phyloP scores from a whole-genome alignment of 2,888 invertebrate genomes.

The Megalurothrips usitatus region DNA sequence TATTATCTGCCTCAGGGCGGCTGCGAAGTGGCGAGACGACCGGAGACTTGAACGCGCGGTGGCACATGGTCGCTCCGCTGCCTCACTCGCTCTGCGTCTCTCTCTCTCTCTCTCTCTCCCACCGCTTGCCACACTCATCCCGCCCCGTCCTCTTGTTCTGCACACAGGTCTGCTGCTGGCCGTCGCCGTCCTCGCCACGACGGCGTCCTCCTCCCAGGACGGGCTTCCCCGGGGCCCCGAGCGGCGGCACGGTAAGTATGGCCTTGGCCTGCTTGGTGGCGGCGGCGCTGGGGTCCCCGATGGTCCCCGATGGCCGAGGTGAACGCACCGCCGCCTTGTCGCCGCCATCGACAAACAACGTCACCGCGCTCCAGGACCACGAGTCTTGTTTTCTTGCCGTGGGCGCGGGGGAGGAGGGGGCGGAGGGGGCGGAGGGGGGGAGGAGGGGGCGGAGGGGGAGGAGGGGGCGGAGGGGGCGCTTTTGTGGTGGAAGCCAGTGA shows the following conservation, averaged over 20 bases:
- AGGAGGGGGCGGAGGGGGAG: too few relatives aligned
- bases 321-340: too few relatives aligned
- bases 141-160: background rate
- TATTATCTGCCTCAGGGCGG: too few relatives aligned
- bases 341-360: background rate
- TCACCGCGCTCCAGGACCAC: background rate
- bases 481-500: slow-evolving; percentile 1
- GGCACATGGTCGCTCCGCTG: too few relatives aligned
- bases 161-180: background rate
- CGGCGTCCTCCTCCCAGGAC: background rate
- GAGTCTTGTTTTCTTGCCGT: background rate
- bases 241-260: background rate
- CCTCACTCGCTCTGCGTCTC: too few relatives aligned
- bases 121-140: background rate
- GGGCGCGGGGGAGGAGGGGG: background rate
- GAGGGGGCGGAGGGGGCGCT: background rate
- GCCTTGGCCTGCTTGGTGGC: too few relatives aligned
- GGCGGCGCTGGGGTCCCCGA: too few relatives aligned
- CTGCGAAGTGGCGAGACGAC: too few relatives aligned
- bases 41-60: too few relatives aligned
- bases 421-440: too few relatives aligned
- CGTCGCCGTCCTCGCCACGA: background rate
- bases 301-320: too few relatives aligned
- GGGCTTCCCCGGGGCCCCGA: background rate
- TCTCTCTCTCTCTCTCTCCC: background rate